Evolutionary conservation across 2,113 vertebrate species (phyloP).

Genomic region (Formicarius rufipectus): DNA sequence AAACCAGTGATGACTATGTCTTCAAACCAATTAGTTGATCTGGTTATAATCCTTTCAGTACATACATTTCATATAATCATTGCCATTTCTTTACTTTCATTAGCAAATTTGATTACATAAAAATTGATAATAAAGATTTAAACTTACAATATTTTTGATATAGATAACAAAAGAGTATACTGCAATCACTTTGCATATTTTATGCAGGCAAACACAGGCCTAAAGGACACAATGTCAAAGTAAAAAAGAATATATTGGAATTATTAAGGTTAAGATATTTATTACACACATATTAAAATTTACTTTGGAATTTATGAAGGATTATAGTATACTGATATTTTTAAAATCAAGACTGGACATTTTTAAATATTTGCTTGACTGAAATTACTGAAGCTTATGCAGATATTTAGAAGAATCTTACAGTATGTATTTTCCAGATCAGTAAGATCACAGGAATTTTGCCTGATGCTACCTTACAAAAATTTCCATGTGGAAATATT

Average conservation of each 20-base stretch:
- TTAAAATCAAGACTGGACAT: neutral
- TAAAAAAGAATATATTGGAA: neutral
- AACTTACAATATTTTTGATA: neutral
- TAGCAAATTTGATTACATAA: neutral
- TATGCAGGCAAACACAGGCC: neutral
- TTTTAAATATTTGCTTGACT: neutral
- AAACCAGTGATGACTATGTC: neutral
- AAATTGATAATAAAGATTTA: neutral
- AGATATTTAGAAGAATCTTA: neutral
- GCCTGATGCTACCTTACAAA: neutral
- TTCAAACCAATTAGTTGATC: neutral
- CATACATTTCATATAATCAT: neutral
- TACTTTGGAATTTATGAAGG: neutral
- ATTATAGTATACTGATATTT: neutral
- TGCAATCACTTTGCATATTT: neutral
- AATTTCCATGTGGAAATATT: neutral
- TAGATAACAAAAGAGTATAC: neutral
- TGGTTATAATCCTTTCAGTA: neutral
- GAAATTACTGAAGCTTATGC: neutral
- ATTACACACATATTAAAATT: neutral
- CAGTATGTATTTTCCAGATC: neutral
- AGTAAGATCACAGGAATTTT: neutral
- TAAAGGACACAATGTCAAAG: neutral
- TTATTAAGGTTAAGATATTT: neutral
- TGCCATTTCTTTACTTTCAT: neutral